phyloP scores from a whole-genome alignment of 2,888 invertebrate species.

The Ophion ventricosus region DNA sequence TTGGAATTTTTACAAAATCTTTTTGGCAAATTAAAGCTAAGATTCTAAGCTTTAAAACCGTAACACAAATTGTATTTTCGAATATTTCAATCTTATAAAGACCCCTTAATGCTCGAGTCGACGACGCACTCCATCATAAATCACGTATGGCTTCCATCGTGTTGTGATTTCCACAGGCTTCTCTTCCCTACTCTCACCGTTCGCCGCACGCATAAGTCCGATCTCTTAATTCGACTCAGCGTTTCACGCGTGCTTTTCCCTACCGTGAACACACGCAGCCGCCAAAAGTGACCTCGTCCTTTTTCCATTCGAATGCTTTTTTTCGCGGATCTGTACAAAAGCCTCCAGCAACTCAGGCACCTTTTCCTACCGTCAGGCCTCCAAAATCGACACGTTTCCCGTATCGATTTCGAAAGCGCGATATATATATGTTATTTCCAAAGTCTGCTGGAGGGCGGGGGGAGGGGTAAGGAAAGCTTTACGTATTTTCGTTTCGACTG shows the following conservation, averaged over 20 bases:
- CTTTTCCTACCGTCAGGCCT: neutral
- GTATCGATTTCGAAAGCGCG: neutral
- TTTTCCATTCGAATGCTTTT: slow-evolving; percentile 41
- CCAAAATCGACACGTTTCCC: neutral
- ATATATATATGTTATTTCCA: neutral
- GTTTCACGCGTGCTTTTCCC: slow-evolving; percentile 8
- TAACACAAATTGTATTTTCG: no score
- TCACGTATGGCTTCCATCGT: slow-evolving; percentile 71
- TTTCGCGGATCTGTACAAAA: neutral
- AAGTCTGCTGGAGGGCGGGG: neutral
- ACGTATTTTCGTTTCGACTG: slow-evolving; percentile 31
- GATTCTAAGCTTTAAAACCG: no score
- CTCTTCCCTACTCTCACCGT: slow-evolving; percentile 54
- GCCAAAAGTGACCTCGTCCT: slow-evolving; percentile 28
- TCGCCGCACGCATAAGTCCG: slow-evolving; percentile 40
- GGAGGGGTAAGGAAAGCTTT: slow-evolving; percentile 6
- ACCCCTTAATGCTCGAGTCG: slow-evolving; percentile 54
- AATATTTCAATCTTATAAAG: no score
- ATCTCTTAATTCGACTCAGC: neutral
- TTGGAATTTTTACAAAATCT: no score
- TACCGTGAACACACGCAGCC: neutral
- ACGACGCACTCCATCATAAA: slow-evolving; percentile 68
- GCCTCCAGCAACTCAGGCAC: neutral
- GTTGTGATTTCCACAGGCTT: slow-evolving; percentile 70
- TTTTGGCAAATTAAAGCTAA: no score